Conservation (phyloP, 2,888 invertebrate genomes). For the Linhomoeus sp. region DNA sequence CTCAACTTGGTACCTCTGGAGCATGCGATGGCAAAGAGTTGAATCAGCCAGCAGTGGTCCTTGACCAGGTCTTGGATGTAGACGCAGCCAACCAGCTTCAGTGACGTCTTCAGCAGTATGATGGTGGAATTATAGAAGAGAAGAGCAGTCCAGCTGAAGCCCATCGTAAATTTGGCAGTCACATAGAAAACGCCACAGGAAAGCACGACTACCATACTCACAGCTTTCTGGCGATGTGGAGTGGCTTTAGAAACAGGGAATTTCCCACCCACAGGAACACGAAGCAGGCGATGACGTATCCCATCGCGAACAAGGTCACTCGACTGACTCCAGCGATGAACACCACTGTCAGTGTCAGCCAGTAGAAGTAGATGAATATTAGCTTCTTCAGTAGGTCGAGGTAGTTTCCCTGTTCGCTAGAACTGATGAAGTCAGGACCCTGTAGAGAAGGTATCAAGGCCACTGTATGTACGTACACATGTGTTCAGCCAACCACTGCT, state of each 20-base stretch:
- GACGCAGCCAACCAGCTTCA: constrained; percentile 65
- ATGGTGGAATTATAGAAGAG: constrained; percentile 70
- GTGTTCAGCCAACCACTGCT: no score
- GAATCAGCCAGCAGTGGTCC: constrained; percentile 46
- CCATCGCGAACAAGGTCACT: constrained; percentile 77
- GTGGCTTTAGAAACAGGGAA: constrained; percentile 73
- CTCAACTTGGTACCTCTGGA: constrained; percentile 41
- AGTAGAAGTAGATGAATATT: constrained; percentile 68
- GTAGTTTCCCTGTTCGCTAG: no score
- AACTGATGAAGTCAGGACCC: no score
- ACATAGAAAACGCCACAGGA: no score
- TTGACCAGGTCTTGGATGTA: constrained; percentile 41
- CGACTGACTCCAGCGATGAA: constrained; percentile 75
- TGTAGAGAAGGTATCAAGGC: no score
- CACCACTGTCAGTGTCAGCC: constrained; percentile 79
- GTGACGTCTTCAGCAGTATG: constrained; percentile 59
- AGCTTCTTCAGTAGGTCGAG: constrained; percentile 34
- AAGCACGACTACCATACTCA: constrained; percentile 1
- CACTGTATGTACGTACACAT: no score
- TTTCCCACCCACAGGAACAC: constrained; percentile 93
- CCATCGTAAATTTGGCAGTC: neutral
- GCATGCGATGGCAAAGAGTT: constrained; percentile 74
- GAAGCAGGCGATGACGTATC: constrained; percentile 83
- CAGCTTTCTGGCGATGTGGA: constrained; percentile 26
- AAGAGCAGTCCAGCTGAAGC: constrained; percentile 55